Base-by-base conservation (phyloP, 2,797 vertebrate genomes). In the Poliocrania exsul region DNA sequence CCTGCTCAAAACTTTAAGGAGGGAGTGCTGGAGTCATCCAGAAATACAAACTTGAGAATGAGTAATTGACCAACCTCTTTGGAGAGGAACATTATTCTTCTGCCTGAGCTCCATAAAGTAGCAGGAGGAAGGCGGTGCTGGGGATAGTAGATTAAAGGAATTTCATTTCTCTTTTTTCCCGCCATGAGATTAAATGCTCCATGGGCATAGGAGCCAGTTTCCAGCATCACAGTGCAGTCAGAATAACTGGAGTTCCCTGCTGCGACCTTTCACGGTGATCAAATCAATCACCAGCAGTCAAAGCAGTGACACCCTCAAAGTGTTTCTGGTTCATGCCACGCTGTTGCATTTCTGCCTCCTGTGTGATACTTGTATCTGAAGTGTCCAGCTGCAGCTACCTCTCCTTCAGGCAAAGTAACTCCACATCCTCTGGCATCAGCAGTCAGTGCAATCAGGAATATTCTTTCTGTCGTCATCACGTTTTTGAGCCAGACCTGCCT, bases 381-480 rank as follows among this genome's bases (percentile, higher is more conserved):
- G 44, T 17, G 44, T 70, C 40, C 29, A 20, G 6, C 37, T 31
- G 26, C 61, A 33, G 28, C 51, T 61, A 3, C 26, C 42, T 80
- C 25, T 2, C 51, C 47, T 83, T 53, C 81, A 47, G 26, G 31
- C 1, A 13, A 8, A 53, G 8, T 33, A 64, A 40, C 56, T 40
- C 53, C 15, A 2, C n/a, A 3, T 54, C 46, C 5, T 0, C 0
- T 67, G 65, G 58, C 42, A 5, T 1, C 2, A 8, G 18, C 54
- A 37, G 3, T 37, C 29, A 6, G 18, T 44, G 10, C 17, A 15
- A 9, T 25, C 46, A 26, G 33, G 17, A 88, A 64, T 38, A 6
- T 77, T 79, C 37, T 35, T 25, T 46, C n/a, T 72, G n/a, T 37
- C 38, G 5, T 23, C 7, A 5, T 18, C 35, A 13, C 10, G 1